Conservation (phyloP, 2,888 invertebrate species). For the Laothoe populi region DNA sequence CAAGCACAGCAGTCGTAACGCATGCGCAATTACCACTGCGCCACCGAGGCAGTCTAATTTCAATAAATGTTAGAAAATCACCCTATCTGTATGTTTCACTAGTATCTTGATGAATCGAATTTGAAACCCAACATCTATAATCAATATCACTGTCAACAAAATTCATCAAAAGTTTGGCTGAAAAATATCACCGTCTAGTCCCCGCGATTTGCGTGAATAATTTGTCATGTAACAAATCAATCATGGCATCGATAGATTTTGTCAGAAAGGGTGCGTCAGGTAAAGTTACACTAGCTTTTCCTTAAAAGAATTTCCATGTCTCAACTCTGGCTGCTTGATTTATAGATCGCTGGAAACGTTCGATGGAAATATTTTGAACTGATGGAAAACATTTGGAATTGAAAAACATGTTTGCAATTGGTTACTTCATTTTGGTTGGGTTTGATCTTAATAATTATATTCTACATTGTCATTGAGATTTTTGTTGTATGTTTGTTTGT, state of each 20-base stretch:
- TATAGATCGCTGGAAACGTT: neutral
- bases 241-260: slow-evolving; percentile 18
- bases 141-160: slow-evolving; percentile 4
- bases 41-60: too few species aligned
- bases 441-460: too few species aligned
- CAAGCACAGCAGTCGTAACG: too few species aligned
- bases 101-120: neutral
- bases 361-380: neutral
- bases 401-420: too few species aligned
- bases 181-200: slow-evolving; percentile 9
- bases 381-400: neutral
- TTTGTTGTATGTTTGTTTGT: too few species aligned
- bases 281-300: slow-evolving; percentile 25
- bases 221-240: slow-evolving; percentile 29
- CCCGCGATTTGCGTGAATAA: slow-evolving; percentile 18
- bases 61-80: too few species aligned
- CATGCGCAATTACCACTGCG: too few species aligned
- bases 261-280: slow-evolving; percentile 16
- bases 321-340: neutral
- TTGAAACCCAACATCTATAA: neutral
- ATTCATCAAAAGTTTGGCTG: slow-evolving; percentile 7
- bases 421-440: neutral
- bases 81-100: neutral
- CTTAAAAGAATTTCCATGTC: slow-evolving; percentile 27
- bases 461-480: too few species aligned